These are phyloP conservation scores for Sminthopsis crassicaudata DNA, from an alignment of 2,113 vertebrate species.

Conservation along the genomic window DNA sequence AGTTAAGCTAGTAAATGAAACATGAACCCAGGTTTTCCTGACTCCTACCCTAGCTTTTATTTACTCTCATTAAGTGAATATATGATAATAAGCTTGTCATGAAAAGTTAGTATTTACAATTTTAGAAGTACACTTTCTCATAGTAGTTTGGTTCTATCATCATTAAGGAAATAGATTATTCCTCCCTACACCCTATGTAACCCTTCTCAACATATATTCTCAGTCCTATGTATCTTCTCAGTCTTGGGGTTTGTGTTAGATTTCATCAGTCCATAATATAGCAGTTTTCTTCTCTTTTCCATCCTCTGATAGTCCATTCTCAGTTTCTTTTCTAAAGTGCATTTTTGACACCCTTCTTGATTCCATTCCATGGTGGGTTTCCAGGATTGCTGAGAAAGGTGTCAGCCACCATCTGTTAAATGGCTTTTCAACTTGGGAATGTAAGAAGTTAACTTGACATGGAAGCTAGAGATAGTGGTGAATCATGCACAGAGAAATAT, in stretches of 20 bases:
- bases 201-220: neutral
- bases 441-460: constrained; percentile 62
- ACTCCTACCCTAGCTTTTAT: neutral
- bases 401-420: constrained; percentile 79
- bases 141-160: neutral
- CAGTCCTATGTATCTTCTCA: neutral
- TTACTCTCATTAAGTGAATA: neutral
- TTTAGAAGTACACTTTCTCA: neutral
- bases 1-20: neutral
- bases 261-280: neutral
- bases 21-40: neutral
- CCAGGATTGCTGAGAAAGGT: constrained; percentile 77
- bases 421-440: constrained; percentile 60
- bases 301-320: neutral
- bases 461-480: constrained; percentile 37
- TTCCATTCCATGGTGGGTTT: constrained; percentile 65
- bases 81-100: neutral
- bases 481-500: neutral
- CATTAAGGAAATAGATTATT: neutral
- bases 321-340: neutral
- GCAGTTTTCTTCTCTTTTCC: constrained; percentile 12
- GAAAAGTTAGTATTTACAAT: neutral
- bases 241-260: neutral
- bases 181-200: neutral
- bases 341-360: neutral